A percentile compares a stretch with the other conserved stretches of the same genome.
Evolutionary conservation across 2,113 vertebrate genomes (phyloP).

Genomic region (Campylomormyrus tamandua): DNA sequence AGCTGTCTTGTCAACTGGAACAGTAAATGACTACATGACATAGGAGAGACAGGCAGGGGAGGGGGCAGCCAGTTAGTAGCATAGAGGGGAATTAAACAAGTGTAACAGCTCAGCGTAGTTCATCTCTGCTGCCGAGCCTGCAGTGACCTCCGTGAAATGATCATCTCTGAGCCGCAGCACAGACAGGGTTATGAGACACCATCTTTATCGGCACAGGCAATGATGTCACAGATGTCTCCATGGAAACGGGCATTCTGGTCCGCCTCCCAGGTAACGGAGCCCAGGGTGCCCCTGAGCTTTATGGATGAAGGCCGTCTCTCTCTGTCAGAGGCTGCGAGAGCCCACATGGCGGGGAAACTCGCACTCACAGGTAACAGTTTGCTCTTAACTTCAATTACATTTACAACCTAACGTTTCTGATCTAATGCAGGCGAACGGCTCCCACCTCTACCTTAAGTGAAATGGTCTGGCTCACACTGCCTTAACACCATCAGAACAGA

Average conservation of each 20-base stretch:
- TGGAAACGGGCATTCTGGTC: not conserved
- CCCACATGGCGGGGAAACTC: not conserved
- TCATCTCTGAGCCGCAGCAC: slow-evolving; percentile 51
- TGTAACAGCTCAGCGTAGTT: slow-evolving; percentile 47
- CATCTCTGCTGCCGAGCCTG: slow-evolving; percentile 58
- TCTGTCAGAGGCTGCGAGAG: not conserved
- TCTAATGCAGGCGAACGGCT: not conserved
- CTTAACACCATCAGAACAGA: not conserved
- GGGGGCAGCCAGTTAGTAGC: slow-evolving; percentile 10
- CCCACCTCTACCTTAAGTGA: not conserved
- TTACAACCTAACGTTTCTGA: not conserved
- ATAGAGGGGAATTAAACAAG: slow-evolving; percentile 53
- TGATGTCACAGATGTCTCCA: not conserved
- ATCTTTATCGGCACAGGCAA: slow-evolving; percentile 21
- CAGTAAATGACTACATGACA: slow-evolving; percentile 47
- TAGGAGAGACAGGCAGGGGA: not conserved
- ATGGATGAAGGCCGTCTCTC: not conserved
- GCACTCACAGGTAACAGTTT: not conserved
- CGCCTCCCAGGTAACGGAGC: not conserved
- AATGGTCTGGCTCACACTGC: not conserved
- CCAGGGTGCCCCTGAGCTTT: not conserved
- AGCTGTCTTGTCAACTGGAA: slow-evolving; percentile 42
- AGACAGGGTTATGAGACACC: slow-evolving; percentile 41
- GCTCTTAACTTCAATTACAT: not conserved
- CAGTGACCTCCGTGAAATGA: slow-evolving; percentile 60